Evolutionary conservation across 2,797 vertebrate genomes (phyloP).

Genomic region (Adelosebastes latens): DNA sequence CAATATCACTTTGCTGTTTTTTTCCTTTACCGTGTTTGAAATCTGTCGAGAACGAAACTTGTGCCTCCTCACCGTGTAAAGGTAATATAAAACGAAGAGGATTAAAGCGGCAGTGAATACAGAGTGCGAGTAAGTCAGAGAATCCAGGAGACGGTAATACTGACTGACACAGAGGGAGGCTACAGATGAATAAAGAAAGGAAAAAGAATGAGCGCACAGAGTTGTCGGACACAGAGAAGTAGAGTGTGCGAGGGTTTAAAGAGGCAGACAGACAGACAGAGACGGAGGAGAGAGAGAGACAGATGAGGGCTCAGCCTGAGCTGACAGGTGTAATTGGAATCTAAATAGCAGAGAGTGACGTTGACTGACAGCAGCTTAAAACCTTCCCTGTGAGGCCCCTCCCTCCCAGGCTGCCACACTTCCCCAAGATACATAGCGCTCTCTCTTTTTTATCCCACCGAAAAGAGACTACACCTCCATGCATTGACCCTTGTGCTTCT

Average conservation of each 20-base stretch:
- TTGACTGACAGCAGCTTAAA: slow-evolving; percentile 77
- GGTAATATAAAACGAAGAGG: slow-evolving; percentile 29
- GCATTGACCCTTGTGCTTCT: slow-evolving; percentile 31
- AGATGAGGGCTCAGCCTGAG: slow-evolving; percentile 63
- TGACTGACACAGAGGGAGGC: slow-evolving; percentile 65
- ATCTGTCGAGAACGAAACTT: not conserved
- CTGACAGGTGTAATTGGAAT: slow-evolving; percentile 82
- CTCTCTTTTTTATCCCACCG: slow-evolving; percentile 7
- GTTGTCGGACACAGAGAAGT: slow-evolving; percentile 49
- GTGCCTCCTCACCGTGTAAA: not conserved
- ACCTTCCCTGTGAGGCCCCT: slow-evolving; percentile 37
- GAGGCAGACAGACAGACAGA: slow-evolving; percentile 28
- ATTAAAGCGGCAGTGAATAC: slow-evolving; percentile 45
- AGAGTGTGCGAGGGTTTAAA: slow-evolving; percentile 48
- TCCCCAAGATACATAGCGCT: slow-evolving; percentile 9
- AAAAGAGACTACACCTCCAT: slow-evolving; percentile 22
- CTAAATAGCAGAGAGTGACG: slow-evolving; percentile 72
- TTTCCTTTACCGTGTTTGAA: not conserved
- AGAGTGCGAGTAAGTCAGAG: slow-evolving; percentile 9
- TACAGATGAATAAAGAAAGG: slow-evolving; percentile 52
- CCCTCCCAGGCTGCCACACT: slow-evolving; percentile 25
- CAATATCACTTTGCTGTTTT: slow-evolving; percentile 13
- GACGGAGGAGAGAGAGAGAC: slow-evolving; percentile 36
- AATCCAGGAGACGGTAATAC: slow-evolving; percentile 52
- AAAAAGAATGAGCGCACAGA: slow-evolving; percentile 54